Conservation (phyloP, 2,113 vertebrate species). For the Hydrochoerus hydrochaeris region DNA sequence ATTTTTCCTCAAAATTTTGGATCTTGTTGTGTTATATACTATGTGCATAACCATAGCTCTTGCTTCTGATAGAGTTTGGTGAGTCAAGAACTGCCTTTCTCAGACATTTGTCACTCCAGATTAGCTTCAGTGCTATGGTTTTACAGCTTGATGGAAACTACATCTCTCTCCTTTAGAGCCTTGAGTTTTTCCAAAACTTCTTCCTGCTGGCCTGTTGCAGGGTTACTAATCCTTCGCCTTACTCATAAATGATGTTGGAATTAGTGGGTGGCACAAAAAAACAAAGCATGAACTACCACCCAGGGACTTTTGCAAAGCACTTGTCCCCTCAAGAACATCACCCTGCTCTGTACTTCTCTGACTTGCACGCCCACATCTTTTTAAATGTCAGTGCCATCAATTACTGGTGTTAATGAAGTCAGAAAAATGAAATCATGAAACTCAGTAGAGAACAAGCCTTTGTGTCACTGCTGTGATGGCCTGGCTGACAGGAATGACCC, state of each 20-base stretch:
- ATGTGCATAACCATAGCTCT: neutral
- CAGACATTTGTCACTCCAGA: neutral
- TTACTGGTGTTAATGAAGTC: conserved; percentile 66
- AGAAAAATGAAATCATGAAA: conserved; percentile 59
- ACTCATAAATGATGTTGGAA: neutral
- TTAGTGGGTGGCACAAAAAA: neutral
- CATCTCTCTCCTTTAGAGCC: neutral
- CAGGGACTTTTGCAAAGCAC: neutral
- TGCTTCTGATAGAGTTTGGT: neutral
- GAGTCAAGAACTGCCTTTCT: neutral
- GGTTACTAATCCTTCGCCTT: neutral
- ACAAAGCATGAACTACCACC: neutral
- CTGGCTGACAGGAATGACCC: conserved; percentile 25
- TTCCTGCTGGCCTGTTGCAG: neutral
- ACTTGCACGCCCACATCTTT: neutral
- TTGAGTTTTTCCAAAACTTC: neutral
- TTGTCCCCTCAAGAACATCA: neutral
- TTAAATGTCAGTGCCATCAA: conserved; percentile 27
- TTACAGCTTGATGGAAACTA: neutral
- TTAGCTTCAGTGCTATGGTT: neutral
- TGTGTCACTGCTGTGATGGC: neutral
- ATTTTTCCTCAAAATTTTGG: conserved; percentile 8
- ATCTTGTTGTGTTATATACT: neutral
- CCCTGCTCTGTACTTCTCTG: neutral
- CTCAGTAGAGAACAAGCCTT: neutral